Evolutionary conservation across 2,113 vertebrate species (phyloP), one percentile per base, ranked within the genome.

Genomic region (Dissostichus mawsoni): DNA sequence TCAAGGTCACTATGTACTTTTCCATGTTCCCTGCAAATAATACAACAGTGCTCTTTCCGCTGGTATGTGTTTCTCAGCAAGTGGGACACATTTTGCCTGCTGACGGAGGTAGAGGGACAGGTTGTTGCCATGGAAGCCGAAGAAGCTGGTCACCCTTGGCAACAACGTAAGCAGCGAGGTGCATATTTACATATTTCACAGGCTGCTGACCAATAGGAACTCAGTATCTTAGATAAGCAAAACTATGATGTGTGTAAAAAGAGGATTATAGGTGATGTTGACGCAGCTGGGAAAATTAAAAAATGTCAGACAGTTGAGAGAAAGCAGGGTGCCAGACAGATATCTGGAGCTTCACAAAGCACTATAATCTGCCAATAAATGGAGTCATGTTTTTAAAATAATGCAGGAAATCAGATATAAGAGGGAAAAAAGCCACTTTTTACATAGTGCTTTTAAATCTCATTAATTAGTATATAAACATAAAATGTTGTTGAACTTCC

Each of bases 281-380:
- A 74, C n/a, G 71, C 74, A 87, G 82, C 72, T 76, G 44, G 18
- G 48, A 51, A 80, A 41, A 41, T 29, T 3, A 71, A 58, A 68
- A 64, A 90, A 78, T 81, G 70, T 51, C 80, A 85, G 78, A 80
- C 71, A 63, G 20, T 67, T 62, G 53, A 78, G 51, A 80, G 69
- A 75, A 90, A 87, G 51, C 76, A 73, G 74, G 66, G 66, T 69
- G 7, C 69, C 82, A 85, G 73, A 76, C 77, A 58, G 53, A 84
- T 69, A 80, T 78, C 64, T 74, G 45, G 64, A 90, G 74, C 83
- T 85, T 85, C 69, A 71, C 66, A 69, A 69, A 63, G 76, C 66
- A 57, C 55, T 86, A 87, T 76, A 72, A 87, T 89, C 73, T 80
- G 70, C 25, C 68, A 86, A 82, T 87, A 79, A 82, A 87, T 29